Evolutionary conservation across 37 sponge, comb jelly and placozoan genomes (phyloP).

Genomic region (Axinella damicornis): DNA sequence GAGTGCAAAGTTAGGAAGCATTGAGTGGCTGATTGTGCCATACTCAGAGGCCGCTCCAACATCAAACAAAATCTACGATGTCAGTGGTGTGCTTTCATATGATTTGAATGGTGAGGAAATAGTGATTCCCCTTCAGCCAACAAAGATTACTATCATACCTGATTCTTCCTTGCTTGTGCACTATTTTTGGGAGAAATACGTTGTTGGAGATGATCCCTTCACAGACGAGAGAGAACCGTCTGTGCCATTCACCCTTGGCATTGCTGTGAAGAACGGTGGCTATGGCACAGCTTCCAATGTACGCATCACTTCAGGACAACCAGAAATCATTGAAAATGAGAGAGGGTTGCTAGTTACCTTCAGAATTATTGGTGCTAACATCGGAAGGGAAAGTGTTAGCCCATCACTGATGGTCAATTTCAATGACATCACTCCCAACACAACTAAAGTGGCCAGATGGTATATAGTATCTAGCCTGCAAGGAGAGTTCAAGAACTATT

Average conservation of each 20-base stretch:
- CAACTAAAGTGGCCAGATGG: conserved; percentile 39
- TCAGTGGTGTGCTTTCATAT: conserved; percentile 29
- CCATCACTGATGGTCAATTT: conserved; percentile 27
- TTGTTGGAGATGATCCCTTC: conserved; percentile 39
- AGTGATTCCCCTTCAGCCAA: conserved; percentile 36
- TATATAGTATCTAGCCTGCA: conserved; percentile 36
- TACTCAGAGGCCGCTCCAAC: conserved; percentile 48
- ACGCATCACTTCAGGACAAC: conserved; percentile 38
- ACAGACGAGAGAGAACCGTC: conserved; percentile 44
- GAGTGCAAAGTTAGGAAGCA: conserved; percentile 21
- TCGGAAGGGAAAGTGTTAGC: conserved; percentile 25
- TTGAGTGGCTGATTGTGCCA: conserved; percentile 45
- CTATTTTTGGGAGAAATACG: conserved; percentile 42
- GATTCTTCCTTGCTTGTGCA: conserved; percentile 44
- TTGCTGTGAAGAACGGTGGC: conserved; percentile 39
- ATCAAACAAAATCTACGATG: conserved; percentile 14
- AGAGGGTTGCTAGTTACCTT: conserved; percentile 43
- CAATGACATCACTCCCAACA: conserved; percentile 27
- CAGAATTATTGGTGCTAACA: conserved; percentile 45
- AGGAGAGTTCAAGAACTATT: conserved; percentile 47
- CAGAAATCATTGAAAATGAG: conserved; percentile 57
- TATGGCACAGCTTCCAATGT: conserved; percentile 28
- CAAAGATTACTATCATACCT: conserved; percentile 34
- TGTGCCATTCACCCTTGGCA: conserved; percentile 53
- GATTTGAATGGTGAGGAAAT: conserved; percentile 28